phyloP scores from a whole-genome alignment of 1,140 invertebrate genomes.

The Archegozetes longisetosus region DNA sequence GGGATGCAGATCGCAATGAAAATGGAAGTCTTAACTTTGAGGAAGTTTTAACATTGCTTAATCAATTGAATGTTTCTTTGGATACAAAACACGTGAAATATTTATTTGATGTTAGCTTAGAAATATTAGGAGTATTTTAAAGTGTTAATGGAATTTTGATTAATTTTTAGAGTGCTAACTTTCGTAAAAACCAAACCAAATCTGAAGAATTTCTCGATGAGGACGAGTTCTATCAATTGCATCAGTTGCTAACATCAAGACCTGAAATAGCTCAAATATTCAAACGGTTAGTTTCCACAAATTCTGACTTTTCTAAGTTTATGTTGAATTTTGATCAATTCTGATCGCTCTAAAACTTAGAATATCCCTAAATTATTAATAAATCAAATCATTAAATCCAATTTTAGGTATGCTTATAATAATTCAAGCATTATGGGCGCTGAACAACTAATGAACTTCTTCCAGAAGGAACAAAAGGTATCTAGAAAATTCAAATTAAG shows the following conservation, averaged over 20 bases:
- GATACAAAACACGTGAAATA: constrained; percentile 26
- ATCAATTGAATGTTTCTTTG: constrained; percentile 32
- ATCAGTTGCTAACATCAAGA: no score
- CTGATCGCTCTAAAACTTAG: background rate
- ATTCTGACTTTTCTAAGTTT: constrained; percentile 40
- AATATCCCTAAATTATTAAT: background rate
- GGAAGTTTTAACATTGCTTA: constrained; percentile 31
- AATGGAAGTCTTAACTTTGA: constrained; percentile 32
- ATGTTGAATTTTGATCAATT: constrained; percentile 24
- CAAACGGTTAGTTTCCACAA: constrained; percentile 35
- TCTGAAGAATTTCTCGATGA: no score
- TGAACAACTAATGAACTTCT: constrained; percentile 29
- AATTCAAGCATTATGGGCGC: constrained; percentile 24
- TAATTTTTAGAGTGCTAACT: no score
- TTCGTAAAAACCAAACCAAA: no score
- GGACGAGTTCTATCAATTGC: no score
- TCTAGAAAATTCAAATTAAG: no score
- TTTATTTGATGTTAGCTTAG: constrained; percentile 29
- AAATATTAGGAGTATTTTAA: background rate
- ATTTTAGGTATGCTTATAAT: constrained; percentile 25
- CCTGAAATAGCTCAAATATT: no score
- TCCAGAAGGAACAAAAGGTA: constrained; percentile 28
- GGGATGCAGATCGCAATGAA: constrained; percentile 33
- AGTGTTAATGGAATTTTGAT: no score
- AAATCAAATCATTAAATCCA: background rate